phyloP scores from a whole-genome alignment of 1,140 invertebrate genomes.

The Sogatella furcifera region DNA sequence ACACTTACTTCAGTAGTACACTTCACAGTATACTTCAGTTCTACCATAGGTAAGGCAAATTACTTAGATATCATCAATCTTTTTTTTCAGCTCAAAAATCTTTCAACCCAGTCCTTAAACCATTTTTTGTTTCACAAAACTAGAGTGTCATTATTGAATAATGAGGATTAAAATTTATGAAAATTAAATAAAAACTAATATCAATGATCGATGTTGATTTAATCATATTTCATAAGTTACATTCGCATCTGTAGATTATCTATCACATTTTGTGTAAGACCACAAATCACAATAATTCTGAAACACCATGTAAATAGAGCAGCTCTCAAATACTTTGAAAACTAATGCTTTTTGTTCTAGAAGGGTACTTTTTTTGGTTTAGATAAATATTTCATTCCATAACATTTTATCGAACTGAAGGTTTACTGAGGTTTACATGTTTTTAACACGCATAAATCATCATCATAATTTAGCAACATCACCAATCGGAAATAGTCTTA shows the following conservation, averaged over 20 bases:
- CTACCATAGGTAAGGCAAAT: too few relatives aligned
- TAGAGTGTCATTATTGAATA: constrained; percentile 28
- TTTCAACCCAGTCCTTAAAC: constrained; percentile 50
- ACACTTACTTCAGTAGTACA: too few relatives aligned
- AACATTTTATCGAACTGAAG: too few relatives aligned
- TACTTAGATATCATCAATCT: background rate
- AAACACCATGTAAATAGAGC: background rate
- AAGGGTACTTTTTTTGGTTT: too few relatives aligned
- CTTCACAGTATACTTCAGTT: too few relatives aligned
- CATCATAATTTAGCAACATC: too few relatives aligned
- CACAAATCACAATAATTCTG: background rate
- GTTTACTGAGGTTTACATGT: too few relatives aligned
- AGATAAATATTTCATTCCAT: too few relatives aligned
- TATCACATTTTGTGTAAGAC: background rate
- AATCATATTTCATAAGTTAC: too few relatives aligned
- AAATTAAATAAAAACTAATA: constrained; percentile 5
- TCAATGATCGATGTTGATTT: background rate
- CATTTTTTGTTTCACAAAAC: constrained; percentile 45
- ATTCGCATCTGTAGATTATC: too few relatives aligned
- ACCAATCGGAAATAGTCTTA: too few relatives aligned
- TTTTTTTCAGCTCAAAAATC: constrained; percentile 48
- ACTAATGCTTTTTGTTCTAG: background rate
- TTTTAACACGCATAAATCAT: too few relatives aligned
- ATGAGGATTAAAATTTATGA: constrained; percentile 15
- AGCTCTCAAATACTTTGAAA: constrained; percentile 9